phyloP scores from a whole-genome alignment of 2,888 invertebrate genomes.

The Scotopteryx bipunctaria region DNA sequence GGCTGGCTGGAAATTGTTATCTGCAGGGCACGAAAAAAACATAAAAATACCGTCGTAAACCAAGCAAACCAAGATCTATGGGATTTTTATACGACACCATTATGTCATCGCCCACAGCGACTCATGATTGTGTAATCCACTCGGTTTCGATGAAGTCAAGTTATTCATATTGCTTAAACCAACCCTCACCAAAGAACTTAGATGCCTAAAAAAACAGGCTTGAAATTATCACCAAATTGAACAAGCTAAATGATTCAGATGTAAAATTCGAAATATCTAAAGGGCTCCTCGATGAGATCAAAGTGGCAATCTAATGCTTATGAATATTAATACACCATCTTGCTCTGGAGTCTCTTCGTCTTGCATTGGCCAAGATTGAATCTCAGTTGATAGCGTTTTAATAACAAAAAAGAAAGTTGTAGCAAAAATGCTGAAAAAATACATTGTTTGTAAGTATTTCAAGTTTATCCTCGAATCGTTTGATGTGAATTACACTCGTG shows the following conservation, averaged over 20 bases:
- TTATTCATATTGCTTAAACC: conserved; percentile 7
- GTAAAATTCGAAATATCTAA: conserved; percentile 18
- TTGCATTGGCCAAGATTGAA: conserved; percentile 20
- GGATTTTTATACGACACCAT: conserved; percentile 32
- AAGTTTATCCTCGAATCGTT: conserved; percentile 17
- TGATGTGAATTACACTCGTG: conserved; percentile 12
- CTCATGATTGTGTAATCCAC: conserved; percentile 24
- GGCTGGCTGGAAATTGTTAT: conserved; percentile 30
- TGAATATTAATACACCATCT: conserved; percentile 25
- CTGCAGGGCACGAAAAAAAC: conserved; percentile 35
- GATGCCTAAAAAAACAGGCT: not conserved
- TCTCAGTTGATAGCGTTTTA: conserved; percentile 22
- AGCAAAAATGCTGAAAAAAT: conserved; percentile 3
- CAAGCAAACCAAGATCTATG: conserved; percentile 27
- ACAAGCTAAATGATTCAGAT: conserved; percentile 3
- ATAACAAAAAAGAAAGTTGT: conserved; percentile 19
- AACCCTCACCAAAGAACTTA: not conserved
- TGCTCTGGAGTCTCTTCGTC: conserved; percentile 12
- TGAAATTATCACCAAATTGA: not conserved
- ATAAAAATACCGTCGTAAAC: conserved; percentile 36
- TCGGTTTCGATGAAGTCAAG: conserved; percentile 5
- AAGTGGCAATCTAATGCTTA: conserved; percentile 28
- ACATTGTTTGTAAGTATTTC: not conserved
- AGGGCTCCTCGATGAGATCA: conserved; percentile 17
- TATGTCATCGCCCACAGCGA: conserved; percentile 24